phyloP scores from a whole-genome alignment of 2,113 vertebrate genomes.

The Pachyramphus minor region DNA sequence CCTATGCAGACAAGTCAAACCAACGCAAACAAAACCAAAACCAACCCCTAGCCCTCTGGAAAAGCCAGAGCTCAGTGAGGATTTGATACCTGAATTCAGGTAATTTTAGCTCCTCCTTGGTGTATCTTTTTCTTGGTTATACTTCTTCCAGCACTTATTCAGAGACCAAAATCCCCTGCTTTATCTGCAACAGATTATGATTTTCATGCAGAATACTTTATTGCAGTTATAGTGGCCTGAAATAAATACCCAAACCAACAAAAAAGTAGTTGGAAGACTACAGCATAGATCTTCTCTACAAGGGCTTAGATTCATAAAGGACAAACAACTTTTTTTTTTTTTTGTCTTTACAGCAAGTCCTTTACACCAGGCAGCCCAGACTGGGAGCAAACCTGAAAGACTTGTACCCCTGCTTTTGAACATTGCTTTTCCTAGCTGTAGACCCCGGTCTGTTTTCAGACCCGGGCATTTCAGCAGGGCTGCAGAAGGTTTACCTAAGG shows the following conservation, averaged over 20 bases:
- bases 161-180: neutral
- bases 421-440: neutral
- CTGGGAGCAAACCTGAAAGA: neutral
- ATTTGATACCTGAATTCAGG: neutral
- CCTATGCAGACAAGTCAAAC: neutral
- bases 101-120: neutral
- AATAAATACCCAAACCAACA: neutral
- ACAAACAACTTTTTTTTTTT: neutral
- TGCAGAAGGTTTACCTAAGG: neutral
- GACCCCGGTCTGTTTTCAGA: neutral
- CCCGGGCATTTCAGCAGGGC: neutral
- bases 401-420: neutral
- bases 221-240: neutral
- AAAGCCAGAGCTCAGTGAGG: neutral
- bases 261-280: neutral
- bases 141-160: neutral
- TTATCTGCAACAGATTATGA: neutral
- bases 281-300: neutral
- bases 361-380: neutral
- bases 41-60: accelerated
- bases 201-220: neutral
- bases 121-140: neutral
- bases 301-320: neutral
- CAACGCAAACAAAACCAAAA: neutral
- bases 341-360: neutral